These are phyloP conservation scores for Anguilla pacifica DNA, from an alignment of 2,797 vertebrate species.

Conservation along the genomic window DNA sequence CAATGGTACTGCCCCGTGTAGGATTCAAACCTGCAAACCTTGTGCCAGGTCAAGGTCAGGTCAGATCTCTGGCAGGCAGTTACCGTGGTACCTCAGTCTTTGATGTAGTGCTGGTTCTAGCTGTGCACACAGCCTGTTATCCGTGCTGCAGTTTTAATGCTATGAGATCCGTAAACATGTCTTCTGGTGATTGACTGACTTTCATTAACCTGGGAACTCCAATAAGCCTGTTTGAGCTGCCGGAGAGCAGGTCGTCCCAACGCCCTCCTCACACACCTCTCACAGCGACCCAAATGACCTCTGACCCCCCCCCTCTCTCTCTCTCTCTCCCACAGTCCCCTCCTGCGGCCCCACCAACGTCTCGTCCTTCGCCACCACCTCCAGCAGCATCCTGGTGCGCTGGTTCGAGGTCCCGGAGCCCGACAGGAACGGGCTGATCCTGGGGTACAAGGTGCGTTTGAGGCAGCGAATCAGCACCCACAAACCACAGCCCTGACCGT, in stretches of 20 bases:
- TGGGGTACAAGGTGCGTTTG: slow-evolving; percentile 89
- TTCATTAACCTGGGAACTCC: slow-evolving; percentile 4
- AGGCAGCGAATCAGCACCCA: background rate
- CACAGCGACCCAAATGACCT: slow-evolving; percentile 15
- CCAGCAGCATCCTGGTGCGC: slow-evolving; percentile 90
- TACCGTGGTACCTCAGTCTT: background rate
- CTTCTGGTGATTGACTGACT: background rate
- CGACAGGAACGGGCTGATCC: slow-evolving; percentile 88
- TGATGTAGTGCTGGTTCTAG: background rate
- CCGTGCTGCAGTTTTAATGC: background rate
- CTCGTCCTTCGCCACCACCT: slow-evolving; percentile 88
- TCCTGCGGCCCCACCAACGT: slow-evolving; percentile 91
- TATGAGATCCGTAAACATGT: background rate
- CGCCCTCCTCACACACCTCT: background rate
- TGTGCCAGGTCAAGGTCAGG: background rate
- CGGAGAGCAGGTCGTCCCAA: too few relatives aligned
- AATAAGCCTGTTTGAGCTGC: background rate
- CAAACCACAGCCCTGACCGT: too few relatives aligned
- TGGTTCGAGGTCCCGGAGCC: slow-evolving; percentile 85
- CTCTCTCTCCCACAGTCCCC: slow-evolving; percentile 74
- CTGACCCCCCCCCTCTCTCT: background rate
- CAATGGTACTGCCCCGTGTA: background rate
- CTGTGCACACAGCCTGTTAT: background rate
- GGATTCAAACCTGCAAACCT: background rate
- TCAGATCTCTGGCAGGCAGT: background rate